phyloP scores from a whole-genome alignment of 2,113 vertebrate species.

The Xiphorhynchus elegans region DNA sequence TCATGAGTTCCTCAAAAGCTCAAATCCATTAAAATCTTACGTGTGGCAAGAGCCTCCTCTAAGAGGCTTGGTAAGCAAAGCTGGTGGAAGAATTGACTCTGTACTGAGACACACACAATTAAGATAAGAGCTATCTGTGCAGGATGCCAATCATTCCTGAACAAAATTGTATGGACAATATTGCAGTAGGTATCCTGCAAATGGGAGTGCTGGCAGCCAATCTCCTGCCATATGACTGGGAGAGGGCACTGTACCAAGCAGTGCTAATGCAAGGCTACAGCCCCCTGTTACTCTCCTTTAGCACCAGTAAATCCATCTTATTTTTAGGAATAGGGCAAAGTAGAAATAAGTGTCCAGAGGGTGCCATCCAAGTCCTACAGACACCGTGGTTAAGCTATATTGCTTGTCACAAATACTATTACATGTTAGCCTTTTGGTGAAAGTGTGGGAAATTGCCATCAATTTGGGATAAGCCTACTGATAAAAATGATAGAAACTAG shows the following conservation, averaged over 20 bases:
- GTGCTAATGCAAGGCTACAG: background rate
- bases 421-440: background rate
- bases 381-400: background rate
- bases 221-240: background rate
- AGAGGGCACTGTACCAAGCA: background rate
- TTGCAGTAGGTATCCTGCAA: background rate
- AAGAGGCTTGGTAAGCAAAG: background rate
- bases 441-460: background rate
- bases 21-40: background rate
- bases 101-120: background rate
- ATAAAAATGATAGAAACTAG: background rate
- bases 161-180: background rate
- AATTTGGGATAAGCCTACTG: background rate
- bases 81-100: background rate
- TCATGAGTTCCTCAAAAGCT: background rate
- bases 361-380: background rate
- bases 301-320: background rate
- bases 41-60: background rate
- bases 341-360: background rate
- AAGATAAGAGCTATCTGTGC: background rate
- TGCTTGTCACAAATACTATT: background rate
- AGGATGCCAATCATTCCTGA: conserved; percentile 22
- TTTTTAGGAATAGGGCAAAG: background rate
- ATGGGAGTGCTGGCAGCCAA: background rate
- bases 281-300: background rate